phyloP scores from a whole-genome alignment of 2,113 vertebrate genomes.

The Scytalopus superciliaris region DNA sequence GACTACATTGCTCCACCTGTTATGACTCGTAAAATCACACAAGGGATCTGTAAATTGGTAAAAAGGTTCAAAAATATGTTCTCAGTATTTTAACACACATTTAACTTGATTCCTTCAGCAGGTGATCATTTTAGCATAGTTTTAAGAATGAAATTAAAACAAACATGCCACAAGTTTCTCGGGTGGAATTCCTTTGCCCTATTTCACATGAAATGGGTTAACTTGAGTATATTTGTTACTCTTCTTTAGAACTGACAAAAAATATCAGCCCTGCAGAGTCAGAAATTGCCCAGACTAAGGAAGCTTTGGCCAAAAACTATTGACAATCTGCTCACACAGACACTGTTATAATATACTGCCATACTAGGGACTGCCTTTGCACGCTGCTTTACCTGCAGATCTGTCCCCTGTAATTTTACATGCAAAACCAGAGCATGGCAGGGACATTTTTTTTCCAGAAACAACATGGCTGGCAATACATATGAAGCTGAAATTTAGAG shows the following conservation, averaged over 20 bases:
- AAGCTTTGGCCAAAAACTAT: neutral
- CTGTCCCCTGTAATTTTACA: neutral
- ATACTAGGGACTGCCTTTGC: neutral
- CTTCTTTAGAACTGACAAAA: neutral
- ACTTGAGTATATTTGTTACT: neutral
- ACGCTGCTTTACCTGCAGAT: neutral
- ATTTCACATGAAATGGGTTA: neutral
- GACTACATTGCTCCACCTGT: neutral
- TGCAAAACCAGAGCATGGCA: neutral
- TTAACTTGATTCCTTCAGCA: neutral
- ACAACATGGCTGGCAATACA: neutral
- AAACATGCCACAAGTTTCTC: neutral
- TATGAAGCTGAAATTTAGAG: neutral
- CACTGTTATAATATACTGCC: neutral
- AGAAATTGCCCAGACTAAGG: neutral
- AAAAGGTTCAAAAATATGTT: neutral
- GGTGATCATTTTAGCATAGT: neutral
- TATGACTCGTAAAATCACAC: neutral
- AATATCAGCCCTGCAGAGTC: neutral
- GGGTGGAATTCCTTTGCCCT: neutral
- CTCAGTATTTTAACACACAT: neutral
- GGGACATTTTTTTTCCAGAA: neutral
- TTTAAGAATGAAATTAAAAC: neutral
- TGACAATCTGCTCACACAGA: neutral
- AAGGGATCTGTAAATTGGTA: neutral